Conservation (phyloP, 2,113 vertebrate genomes). For the Cyanocitta stelleri region DNA sequence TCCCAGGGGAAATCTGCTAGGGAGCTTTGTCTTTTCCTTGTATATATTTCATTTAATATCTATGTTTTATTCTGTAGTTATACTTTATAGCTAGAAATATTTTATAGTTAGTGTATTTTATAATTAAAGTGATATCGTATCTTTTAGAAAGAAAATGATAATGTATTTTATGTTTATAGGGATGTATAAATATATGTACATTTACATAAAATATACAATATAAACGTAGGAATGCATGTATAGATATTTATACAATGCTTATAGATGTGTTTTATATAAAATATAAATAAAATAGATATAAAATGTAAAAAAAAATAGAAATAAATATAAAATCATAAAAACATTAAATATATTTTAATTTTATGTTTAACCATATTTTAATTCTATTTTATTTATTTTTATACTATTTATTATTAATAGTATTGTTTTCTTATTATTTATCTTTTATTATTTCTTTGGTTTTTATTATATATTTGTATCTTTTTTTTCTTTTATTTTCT, state of each 20-base stretch:
- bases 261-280: neutral
- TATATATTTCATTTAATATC: neutral
- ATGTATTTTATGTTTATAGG: too few relatives aligned
- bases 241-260: neutral
- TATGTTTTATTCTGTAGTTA: neutral
- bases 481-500: neutral
- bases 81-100: neutral
- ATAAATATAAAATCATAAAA: neutral
- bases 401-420: neutral
- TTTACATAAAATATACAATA: neutral
- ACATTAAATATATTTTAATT: neutral
- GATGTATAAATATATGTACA: neutral
- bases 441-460: neutral
- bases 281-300: neutral
- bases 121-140: too few relatives aligned
- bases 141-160: too few relatives aligned
- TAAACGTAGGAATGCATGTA: neutral
- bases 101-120: neutral
- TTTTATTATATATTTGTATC: neutral
- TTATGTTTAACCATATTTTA: neutral
- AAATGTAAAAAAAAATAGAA: neutral
- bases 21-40: fast-evolving
- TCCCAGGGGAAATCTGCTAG: neutral
- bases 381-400: neutral
- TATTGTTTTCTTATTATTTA: neutral